Evolutionary conservation across 2,797 vertebrate species (phyloP).

Genomic region (Toxotes lorentzi): DNA sequence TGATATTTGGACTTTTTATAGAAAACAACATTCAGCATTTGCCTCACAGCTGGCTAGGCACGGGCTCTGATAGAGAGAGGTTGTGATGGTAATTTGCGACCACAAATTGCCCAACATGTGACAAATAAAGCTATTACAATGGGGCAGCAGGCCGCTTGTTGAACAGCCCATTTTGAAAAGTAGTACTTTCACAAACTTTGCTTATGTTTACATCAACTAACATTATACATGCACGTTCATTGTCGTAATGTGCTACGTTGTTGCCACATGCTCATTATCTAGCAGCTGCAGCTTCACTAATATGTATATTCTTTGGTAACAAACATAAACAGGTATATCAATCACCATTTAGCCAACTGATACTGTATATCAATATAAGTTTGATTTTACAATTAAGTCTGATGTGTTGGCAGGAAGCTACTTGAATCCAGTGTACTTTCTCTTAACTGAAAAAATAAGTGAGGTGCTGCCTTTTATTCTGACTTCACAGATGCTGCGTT

Average conservation of each 20-base stretch:
- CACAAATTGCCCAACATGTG: constrained; percentile 1
- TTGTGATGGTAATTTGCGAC: constrained; percentile 12
- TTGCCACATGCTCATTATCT: constrained; percentile 18
- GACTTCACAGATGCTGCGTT: background rate
- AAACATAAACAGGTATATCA: background rate
- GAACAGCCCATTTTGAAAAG: constrained; percentile 27
- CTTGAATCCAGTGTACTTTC: background rate
- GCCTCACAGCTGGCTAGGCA: constrained; percentile 27
- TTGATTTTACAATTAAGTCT: background rate
- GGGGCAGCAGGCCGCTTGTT: constrained; percentile 6
- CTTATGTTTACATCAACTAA: constrained; percentile 7
- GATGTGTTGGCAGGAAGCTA: background rate
- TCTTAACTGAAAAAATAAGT: background rate
- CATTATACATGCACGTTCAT: background rate
- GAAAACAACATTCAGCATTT: constrained; percentile 36
- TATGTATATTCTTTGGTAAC: background rate
- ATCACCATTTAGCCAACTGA: constrained; percentile 4
- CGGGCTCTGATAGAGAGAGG: constrained; percentile 13
- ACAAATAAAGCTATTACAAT: constrained; percentile 44
- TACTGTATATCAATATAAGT: background rate
- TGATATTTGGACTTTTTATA: constrained; percentile 6
- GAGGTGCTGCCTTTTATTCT: background rate
- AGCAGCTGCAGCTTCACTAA: constrained; percentile 16
- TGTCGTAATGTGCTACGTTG: background rate
- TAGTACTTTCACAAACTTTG: constrained; percentile 21